These are phyloP conservation scores for Drosophila lacertosa DNA, from an alignment of 1,140 invertebrate genomes.

Conservation along the genomic window DNA sequence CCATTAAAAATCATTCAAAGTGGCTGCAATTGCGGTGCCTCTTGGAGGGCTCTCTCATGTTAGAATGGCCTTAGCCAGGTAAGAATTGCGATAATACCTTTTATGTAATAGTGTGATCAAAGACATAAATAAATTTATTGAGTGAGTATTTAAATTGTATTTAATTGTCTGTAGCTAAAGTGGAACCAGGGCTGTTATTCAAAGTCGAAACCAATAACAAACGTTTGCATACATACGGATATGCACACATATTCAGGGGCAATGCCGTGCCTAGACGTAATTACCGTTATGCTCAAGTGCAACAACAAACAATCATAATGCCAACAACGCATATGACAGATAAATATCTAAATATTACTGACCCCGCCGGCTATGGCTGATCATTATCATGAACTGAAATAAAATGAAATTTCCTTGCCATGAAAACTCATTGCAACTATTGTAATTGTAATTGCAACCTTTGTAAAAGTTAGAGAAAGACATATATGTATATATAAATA, in stretches of 20 bases:
- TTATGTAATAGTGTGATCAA: too few relatives aligned
- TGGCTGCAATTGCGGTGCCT: conserved; percentile 86
- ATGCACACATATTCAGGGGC: conserved; percentile 64
- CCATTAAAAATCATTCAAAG: conserved; percentile 83
- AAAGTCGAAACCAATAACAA: conserved; percentile 60
- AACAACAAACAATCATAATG: conserved; percentile 35
- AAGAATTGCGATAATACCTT: conserved; percentile 64
- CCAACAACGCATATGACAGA: conserved; percentile 53
- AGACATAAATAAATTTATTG: too few relatives aligned
- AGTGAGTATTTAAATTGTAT: neutral
- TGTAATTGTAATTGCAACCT: conserved; percentile 59
- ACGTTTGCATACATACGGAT: conserved; percentile 27
- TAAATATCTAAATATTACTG: conserved; percentile 62
- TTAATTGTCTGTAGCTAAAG: conserved; percentile 1
- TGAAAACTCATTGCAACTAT: conserved; percentile 43
- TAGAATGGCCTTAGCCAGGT: conserved; percentile 87
- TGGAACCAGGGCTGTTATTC: conserved; percentile 5
- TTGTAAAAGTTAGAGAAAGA: conserved; percentile 19
- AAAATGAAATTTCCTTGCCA: conserved; percentile 42
- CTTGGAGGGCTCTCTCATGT: conserved; percentile 86
- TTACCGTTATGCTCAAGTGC: conserved; percentile 80
- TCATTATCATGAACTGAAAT: conserved; percentile 68
- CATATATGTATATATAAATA: too few relatives aligned
- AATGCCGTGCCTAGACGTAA: conserved; percentile 77
- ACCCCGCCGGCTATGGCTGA: conserved; percentile 48